Base-by-base conservation (phyloP, 2,888 invertebrate species). In the Camptogramma bilineatum region DNA sequence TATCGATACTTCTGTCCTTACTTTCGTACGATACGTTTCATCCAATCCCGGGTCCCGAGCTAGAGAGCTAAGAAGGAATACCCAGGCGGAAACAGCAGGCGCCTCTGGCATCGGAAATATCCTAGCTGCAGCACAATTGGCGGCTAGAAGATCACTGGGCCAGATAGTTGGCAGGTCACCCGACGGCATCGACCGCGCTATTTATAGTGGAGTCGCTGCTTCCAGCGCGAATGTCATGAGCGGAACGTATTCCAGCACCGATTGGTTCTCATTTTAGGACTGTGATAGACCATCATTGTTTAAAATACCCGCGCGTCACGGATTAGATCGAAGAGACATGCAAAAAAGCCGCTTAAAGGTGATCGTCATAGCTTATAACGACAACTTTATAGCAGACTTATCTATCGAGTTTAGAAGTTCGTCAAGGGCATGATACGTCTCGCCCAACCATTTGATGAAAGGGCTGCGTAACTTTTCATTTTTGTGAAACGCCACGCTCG, bases 151-250 rank as follows among this genome's bases (percentile, higher is more conserved):
- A 87, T 86, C 87, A 91, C 80, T 90, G 82, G 88, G 86, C 71
- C 87, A 83, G 81, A 88, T 89, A 80, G 79, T 91, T 91, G 91
- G 91, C 91, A 91, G 88, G 89, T 83, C 89, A 82, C 74, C 44
- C 77, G 42, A 42, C 56, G 78, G 74, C 72, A 72, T 66, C 72
- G 66, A 67, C 75, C 71, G 72, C 52, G 18, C n/a, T 66, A 62
- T 62, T 42, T 21, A 62, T 66, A 65, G 9, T 56, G 34, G 13
- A 10, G 4, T 16, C 48, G 3, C 21, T 46, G 34, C 34, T 47
- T 50, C 54, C 55, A 51, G 34, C 51, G 24, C 42, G 62, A 62
- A 62, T 62, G 62, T 62, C 62, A 62, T 21, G 52, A 56, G 62
- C 62, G 62, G 52, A 39, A 24, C 10, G 13, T 9, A 10, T 52